Evolutionary conservation across 2,797 vertebrate species (phyloP), one percentile per base, ranked within the genome.

Genomic region (Chloroceryle inda): DNA sequence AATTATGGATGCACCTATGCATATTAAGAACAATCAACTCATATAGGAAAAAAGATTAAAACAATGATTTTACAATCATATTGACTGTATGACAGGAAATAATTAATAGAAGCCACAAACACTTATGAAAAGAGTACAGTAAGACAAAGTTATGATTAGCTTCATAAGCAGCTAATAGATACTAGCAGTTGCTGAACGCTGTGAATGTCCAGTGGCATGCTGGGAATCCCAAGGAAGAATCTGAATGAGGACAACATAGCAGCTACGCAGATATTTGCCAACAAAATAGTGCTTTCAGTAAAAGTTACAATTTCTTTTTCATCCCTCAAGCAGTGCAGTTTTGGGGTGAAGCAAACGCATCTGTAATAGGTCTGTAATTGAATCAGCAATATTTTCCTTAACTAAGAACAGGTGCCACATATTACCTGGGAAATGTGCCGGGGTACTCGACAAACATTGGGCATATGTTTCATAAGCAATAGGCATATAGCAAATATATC

Each of bases 391-490:
- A 8, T 79, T 91, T 85, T 79, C 68, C 55, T 92, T 94, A 85
- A 92, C 42, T 19, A 80, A 71, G 61, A 96, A 50, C 81, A 96
- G 68, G 78, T 92, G 87, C 64, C 2, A 5, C 61, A 40, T 23
- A 62, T 38, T 91, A 40, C 49, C 49, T 45, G 12, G 68, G 44
- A 78, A 37, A 12, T 31, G 16, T 84, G 82, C 23, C 72, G 68
- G 89, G 69, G 22, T 64, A 91, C 9, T 56, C 59, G 53, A 80
- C 68, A 95, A 97, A 90, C 16, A 44, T 66, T 4, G 21, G 78
- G 67, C 88, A 88, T 94, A 92, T 56, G 77, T 49, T 95, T 77
- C 78, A 96, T 88, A 91, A 91, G 55, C 33, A 94, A 87, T 4
- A 40, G 35, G 63, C 27, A 77, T 49, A 91, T 19, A 92, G 44